Percentiles rank a stretch among this genome's conserved stretches.
Evolutionary conservation across 2,888 invertebrate species (phyloP).

Genomic region (Drosophila mulleri): DNA sequence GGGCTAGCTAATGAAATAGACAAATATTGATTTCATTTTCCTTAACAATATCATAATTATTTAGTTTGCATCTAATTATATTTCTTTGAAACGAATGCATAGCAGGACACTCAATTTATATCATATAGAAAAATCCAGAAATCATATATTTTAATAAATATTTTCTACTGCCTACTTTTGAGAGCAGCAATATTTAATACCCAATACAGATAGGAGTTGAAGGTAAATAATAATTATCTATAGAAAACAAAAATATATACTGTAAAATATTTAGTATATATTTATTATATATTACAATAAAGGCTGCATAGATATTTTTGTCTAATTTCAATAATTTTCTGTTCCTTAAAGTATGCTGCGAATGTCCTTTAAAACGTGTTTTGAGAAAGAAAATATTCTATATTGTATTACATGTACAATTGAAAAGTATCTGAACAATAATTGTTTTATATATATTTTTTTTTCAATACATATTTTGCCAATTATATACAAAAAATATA

Average conservation of each 20-base stretch:
- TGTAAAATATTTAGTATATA: background rate
- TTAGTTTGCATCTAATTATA: background rate
- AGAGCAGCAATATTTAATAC: background rate
- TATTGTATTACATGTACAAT: no score
- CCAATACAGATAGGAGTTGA: no score
- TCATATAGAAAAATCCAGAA: no score
- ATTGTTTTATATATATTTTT: background rate
- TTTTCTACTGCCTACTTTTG: conserved; percentile 43
- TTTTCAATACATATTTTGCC: background rate
- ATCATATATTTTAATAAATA: background rate
- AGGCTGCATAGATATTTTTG: background rate
- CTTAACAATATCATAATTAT: background rate
- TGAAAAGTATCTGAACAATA: conserved; percentile 1
- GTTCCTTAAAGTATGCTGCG: conserved; percentile 43
- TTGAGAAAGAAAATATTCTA: background rate
- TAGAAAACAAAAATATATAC: accelerated
- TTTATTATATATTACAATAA: background rate
- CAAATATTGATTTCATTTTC: conserved; percentile 23
- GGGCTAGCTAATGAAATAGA: conserved; percentile 15
- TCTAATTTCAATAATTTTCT: background rate
- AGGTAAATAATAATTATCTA: accelerated
- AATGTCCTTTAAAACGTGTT: background rate
- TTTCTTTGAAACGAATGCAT: background rate
- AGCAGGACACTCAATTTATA: no score
- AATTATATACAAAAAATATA: no score